Base-by-base conservation (phyloP, 2,888 invertebrate species). In the Paralinhomoeus sp. region DNA sequence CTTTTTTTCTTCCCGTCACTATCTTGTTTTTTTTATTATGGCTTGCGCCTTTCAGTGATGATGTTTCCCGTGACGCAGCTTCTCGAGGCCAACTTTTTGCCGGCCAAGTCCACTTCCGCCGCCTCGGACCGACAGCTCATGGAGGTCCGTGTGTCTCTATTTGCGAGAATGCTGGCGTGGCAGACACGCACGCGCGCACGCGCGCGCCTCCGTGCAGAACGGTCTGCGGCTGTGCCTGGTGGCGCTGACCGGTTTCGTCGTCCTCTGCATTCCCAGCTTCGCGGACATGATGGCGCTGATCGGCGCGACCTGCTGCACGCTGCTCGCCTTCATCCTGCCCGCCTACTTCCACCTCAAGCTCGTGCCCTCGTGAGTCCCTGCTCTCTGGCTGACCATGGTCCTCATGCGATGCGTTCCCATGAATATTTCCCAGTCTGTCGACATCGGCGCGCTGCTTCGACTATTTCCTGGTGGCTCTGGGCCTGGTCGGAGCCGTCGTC, bases 271-370 rank as follows among this genome's bases (percentile, higher is more conserved):
- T 21, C 67, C 66, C 5, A 63, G 63, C 52, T 67, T 67, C 56
- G 63, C 63, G 36, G 62, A 62, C 45, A 54, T 67, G 40, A 65
- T 66, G 64, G 65, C 64, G 3, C 54, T 67, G 27, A 61, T 67
- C 18, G 67, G 67, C 15, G 63, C 66, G 23, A 62, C 63, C 3
- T 67, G 66, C 51, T 67, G 66, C 52, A 65, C 64, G 0, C 52
- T 66, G 44, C 53, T 67, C 45, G 65, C 66, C 24, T 67, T 67
- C 51, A 63, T 64, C 21, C 51, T 67, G 31, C 67, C 67, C 1
- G 67, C 62, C 15, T 24, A 62, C 13, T 66, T 65, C 49, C 67
- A 66, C 52, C 47, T 63, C 48, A 48, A 53, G 31, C 54, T 65
- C 27, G 62, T 59, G 48, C 57, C 50, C 49, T 59, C 59, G 64